Evolutionary conservation across 2,888 invertebrate genomes (phyloP).

Genomic region (Amiota communis): DNA sequence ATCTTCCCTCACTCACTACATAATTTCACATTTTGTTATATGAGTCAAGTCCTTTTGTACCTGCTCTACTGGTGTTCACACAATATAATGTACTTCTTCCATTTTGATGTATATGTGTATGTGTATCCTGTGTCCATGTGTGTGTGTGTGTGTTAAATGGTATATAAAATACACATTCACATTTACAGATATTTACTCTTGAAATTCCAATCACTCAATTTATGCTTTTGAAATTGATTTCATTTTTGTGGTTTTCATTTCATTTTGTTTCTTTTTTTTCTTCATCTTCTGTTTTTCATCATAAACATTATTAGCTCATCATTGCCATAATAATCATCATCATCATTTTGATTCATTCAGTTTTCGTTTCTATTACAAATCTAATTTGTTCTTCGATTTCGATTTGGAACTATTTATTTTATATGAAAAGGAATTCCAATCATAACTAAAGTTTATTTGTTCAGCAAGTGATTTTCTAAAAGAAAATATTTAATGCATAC

Average conservation of each 20-base stretch:
- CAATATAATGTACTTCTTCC: too few relatives aligned
- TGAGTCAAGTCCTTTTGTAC: too few relatives aligned
- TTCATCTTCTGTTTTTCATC: neutral
- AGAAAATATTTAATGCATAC: conserved; percentile 13
- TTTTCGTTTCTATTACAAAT: conserved; percentile 26
- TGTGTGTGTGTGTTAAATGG: neutral
- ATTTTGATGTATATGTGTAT: neutral
- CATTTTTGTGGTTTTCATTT: conserved; percentile 13
- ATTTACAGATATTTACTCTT: conserved; percentile 21
- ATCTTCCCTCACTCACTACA: neutral
- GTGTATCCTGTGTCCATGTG: neutral
- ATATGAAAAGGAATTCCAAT: conserved; percentile 34
- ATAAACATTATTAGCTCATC: neutral
- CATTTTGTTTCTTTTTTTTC: neutral
- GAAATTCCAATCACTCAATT: conserved; percentile 44
- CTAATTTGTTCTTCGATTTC: conserved; percentile 14
- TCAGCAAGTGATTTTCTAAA: neutral
- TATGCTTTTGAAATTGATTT: conserved; percentile 45
- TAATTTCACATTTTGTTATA: conserved; percentile 31
- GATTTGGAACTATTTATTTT: conserved; percentile 14
- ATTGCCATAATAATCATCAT: neutral
- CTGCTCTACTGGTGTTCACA: too few relatives aligned
- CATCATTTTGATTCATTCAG: conserved; percentile 1
- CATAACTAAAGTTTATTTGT: conserved; percentile 35
- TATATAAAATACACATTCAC: neutral